Base-by-base conservation (phyloP, 2,888 invertebrate genomes). In the Diplazon laetatorius region DNA sequence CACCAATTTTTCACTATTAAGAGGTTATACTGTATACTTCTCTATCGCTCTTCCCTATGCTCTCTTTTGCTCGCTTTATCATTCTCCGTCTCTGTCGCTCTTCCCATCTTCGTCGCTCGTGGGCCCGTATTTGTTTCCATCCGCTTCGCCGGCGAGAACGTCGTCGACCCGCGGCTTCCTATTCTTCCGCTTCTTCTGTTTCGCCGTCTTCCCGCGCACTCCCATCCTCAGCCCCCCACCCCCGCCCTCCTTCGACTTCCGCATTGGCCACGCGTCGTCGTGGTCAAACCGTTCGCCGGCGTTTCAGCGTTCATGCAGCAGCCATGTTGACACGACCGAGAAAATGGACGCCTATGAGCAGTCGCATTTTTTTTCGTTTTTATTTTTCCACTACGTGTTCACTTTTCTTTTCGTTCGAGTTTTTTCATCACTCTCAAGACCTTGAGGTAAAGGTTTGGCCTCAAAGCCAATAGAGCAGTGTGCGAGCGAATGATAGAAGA, bases 131-230 rank as follows among this genome's bases (percentile, higher is more conserved):
- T 48, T 50, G 63, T 63, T 35, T 37, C 14, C 48, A 37, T 59
- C 59, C 48, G 46, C 57, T 44, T n/a, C 20, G 37, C 8, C 30
- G 22, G n/a, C 46, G 18, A n/a, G 30, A 68, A 66, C 62, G 42
- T 60, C 22, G 8, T 12, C 35, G 22, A 37, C 39, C 25, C 10
- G 44, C 12, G 44, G 10, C 39, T 57, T 69, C 63, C 50, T 55
- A 44, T 66, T 76, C 71, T 66, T 59, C 44, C 52, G 60, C 42
- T 77, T 18, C 52, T 74, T 68, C 30, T 50, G 18, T 42, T 25
- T 22, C 9, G 37, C n/a, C 37, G 20, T 10, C 48, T 39, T 10
- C 30, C 14, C n/a, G n/a, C 6, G n/a, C 12, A 35, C 16, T 35
- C 18, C 5, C 1, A 14, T 16, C 9, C 10, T 57, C 16, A 10